Evolutionary conservation across 2,113 vertebrate species (phyloP), one percentile per base, ranked within the genome.

Genomic region (Xiphophorus couchianus): DNA sequence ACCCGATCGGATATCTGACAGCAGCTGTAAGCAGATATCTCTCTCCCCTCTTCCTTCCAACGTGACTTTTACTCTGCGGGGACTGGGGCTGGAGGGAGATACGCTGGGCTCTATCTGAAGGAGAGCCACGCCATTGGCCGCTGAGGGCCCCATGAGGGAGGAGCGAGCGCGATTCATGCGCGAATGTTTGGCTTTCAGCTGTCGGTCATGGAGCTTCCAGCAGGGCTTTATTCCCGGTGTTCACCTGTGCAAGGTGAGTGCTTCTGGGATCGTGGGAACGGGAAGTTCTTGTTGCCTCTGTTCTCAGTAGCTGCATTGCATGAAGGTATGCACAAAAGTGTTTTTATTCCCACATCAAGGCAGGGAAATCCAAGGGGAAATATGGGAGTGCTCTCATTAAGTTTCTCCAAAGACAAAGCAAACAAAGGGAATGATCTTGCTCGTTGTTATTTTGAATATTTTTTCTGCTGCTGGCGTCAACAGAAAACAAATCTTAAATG

Each of bases 1-100:
- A 93, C 92, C 94, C 95, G 96, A 97, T 97, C 96, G 95, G 95
- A 95, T 95, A 93, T 96, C 96, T 95, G 91, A 95, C 95, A 95
- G 93, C 94, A 93, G 95, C 95, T 95, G 95, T 95, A 96, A 96
- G 93, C 91, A 95, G 96, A 96, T 95, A 94, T 94, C 94, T 95
- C 91, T 93, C 92, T 93, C 91, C 89, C 80, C 86, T 80, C 89
- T 92, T 93, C 90, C 87, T 89, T 74, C 92, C 92, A 94, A 94
- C 92, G 92, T 94, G 92, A 94, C 92, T 94, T 92, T 94, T 93
- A 93, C 90, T 94, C 91, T 90, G 93, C 91, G 79, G 91, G 84
- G 92, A 93, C 93, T 94, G 92, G 89, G 81, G 90, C 90, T 87
- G 82, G 87, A 91, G 79, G 86, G 90, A 92, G 91, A 90, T 91